Evolutionary conservation across 2,113 vertebrate genomes (phyloP).

Genomic region (Phaetusa simplex): DNA sequence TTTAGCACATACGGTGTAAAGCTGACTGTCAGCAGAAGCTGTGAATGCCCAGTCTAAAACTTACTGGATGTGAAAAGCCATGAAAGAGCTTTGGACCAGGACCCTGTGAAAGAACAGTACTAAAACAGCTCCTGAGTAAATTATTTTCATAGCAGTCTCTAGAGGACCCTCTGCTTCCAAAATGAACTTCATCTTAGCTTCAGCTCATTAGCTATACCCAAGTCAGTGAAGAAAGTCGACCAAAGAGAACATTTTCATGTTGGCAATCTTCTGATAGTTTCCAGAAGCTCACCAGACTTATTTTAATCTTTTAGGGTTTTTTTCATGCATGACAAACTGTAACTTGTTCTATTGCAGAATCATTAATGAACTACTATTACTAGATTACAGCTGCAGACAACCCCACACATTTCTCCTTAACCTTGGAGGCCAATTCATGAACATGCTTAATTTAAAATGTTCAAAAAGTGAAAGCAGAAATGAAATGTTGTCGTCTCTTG

Average conservation of each 20-base stretch:
- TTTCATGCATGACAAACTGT: background rate
- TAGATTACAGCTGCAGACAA: background rate
- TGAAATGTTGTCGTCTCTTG: background rate
- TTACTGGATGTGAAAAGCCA: background rate
- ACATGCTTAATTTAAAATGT: background rate
- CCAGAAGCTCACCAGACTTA: background rate
- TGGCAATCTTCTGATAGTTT: background rate
- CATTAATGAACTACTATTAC: background rate
- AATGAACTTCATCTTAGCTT: background rate
- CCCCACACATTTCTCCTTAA: background rate
- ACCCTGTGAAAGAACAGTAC: background rate
- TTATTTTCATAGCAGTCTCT: background rate
- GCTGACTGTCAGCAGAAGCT: background rate
- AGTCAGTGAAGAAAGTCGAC: background rate
- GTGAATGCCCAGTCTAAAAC: background rate
- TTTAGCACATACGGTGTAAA: background rate
- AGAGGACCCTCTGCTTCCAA: background rate
- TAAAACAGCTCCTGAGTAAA: background rate
- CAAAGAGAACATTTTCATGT: background rate
- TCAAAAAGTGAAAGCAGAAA: background rate
- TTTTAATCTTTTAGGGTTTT: background rate
- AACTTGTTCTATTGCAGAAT: background rate
- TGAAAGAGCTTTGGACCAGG: background rate
- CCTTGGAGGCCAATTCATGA: background rate
- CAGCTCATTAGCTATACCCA: background rate